Percentiles rank a stretch among this genome's conserved stretches.
phyloP scores from a whole-genome alignment of 2,797 vertebrate species.

The Macropodus opercularis region DNA sequence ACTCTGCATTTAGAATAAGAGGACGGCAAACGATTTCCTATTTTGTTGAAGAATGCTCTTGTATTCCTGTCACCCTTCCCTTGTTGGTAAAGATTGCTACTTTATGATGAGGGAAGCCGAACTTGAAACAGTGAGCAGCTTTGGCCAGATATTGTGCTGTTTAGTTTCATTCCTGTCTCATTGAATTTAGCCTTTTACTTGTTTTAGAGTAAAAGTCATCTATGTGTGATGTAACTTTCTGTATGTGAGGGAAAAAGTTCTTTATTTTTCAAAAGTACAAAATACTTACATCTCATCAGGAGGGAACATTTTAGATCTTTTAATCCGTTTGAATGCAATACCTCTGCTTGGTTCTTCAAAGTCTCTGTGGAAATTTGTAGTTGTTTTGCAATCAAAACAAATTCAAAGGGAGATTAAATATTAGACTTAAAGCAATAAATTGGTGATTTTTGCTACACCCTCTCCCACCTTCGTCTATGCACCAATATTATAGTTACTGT shows the following conservation, averaged over 20 bases:
- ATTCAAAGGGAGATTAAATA: constrained; percentile 74
- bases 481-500: constrained; percentile 83
- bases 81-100: constrained; percentile 72
- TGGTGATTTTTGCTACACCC: constrained; percentile 80
- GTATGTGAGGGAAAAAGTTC: constrained; percentile 72
- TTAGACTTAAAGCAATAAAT: constrained; percentile 86
- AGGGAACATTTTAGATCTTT: constrained; percentile 72
- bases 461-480: constrained; percentile 85
- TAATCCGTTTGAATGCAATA: constrained; percentile 84
- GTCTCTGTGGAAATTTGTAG: constrained; percentile 77
- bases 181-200: constrained; percentile 84
- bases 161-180: constrained; percentile 63
- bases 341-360: constrained; percentile 77
- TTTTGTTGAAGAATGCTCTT: constrained; percentile 79
- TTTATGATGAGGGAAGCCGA: constrained; percentile 77
- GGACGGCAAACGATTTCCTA: constrained; percentile 74
- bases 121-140: constrained; percentile 85
- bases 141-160: constrained; percentile 82
- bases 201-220: constrained; percentile 87
- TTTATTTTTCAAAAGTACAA: constrained; percentile 76
- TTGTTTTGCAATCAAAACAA: constrained; percentile 83
- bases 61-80: constrained; percentile 75
- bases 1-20: constrained; percentile 72
- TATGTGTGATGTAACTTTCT: constrained; percentile 75
- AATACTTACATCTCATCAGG: constrained; percentile 68